Conservation (phyloP, 2,797 vertebrate genomes). For the Peromyscus aztecus region DNA sequence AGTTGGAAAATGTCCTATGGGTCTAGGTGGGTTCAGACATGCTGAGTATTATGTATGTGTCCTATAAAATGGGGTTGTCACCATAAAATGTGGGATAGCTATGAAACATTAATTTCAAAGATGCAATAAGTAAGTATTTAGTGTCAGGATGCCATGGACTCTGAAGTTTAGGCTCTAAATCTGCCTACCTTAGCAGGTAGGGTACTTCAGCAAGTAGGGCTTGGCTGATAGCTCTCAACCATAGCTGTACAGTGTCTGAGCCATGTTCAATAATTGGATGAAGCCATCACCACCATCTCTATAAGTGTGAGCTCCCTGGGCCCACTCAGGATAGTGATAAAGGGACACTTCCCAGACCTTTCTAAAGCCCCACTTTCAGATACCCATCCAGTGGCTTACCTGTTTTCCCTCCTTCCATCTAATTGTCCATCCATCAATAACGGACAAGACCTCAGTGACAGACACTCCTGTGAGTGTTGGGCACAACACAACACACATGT, state of each 20-base stretch:
- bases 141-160: background rate
- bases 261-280: rapidly evolving
- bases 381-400: rapidly evolving
- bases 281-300: rapidly evolving
- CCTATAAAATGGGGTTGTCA: rapidly evolving
- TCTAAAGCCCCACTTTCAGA: rapidly evolving
- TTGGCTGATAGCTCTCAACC: rapidly evolving
- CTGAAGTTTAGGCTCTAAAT: background rate
- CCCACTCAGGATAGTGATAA: rapidly evolving
- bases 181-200: rapidly evolving
- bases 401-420: too few relatives aligned
- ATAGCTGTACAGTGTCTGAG: rapidly evolving
- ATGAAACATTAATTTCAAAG: background rate
- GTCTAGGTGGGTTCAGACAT: rapidly evolving
- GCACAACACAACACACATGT: rapidly evolving
- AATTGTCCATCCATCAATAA: background rate
- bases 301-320: background rate
- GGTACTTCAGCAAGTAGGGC: rapidly evolving
- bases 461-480: background rate
- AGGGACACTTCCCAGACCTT: rapidly evolving
- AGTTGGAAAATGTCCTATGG: background rate
- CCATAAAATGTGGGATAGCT: rapidly evolving
- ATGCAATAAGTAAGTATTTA: background rate
- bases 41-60: rapidly evolving
- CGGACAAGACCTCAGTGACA: too few relatives aligned